Evolutionary conservation across 2,113 vertebrate species (phyloP).

Genomic region (Cygnus atratus): DNA sequence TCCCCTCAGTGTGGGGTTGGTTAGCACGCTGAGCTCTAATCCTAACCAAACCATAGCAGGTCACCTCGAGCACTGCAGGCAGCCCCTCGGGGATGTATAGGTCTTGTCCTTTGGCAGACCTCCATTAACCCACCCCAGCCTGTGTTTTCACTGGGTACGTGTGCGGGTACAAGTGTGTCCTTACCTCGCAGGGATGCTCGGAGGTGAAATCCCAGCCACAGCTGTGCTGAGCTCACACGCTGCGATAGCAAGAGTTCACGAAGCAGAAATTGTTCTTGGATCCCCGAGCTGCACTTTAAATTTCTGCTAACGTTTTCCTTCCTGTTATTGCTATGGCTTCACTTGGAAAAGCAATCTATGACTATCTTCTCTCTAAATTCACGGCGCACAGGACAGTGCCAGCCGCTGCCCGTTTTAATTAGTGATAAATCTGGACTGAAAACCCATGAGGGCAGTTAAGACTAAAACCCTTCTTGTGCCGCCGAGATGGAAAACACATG

Average conservation of each 20-base stretch:
- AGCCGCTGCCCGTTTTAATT: not conserved
- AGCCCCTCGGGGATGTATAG: fast-evolving
- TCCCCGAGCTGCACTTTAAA: fast-evolving
- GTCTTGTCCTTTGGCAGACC: no score
- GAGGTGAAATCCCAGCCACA: not conserved
- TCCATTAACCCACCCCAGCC: no score
- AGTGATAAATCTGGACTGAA: not conserved
- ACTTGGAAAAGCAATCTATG: not conserved
- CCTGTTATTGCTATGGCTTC: not conserved
- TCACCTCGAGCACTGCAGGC: not conserved
- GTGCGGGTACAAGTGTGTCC: not conserved
- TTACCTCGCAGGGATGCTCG: not conserved
- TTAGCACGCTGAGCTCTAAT: not conserved
- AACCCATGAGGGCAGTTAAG: not conserved
- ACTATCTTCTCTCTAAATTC: not conserved
- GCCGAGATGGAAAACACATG: not conserved
- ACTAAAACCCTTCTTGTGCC: not conserved
- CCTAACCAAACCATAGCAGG: not conserved
- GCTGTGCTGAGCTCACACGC: not conserved
- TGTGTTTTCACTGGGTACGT: not conserved
- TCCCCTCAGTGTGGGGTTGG: not conserved
- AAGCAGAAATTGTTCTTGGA: not conserved
- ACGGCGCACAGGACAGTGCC: fast-evolving
- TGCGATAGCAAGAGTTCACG: fast-evolving
- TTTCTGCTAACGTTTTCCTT: not conserved